These are phyloP conservation scores for Hirtodrosophila confusa DNA, from an alignment of 2,888 invertebrate species.

Conservation along the genomic window DNA sequence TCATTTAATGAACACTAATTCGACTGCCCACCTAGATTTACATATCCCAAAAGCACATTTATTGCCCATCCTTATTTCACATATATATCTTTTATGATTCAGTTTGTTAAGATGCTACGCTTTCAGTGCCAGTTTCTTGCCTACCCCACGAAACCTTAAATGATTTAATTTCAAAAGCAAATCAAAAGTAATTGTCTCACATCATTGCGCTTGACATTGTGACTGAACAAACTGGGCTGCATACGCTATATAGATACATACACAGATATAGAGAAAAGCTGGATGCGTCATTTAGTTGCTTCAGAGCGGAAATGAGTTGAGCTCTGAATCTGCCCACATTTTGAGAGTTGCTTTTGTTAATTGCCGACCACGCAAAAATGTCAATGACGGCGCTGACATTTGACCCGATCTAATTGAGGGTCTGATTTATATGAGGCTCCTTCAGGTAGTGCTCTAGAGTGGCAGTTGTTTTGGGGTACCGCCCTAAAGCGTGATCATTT, in stretches of 20 bases:
- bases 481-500: slow-evolving; percentile 38
- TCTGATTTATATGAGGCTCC: slow-evolving; percentile 20
- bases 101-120: neutral
- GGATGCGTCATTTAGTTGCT: slow-evolving; percentile 18
- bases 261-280: slow-evolving; percentile 12
- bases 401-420: slow-evolving; percentile 56
- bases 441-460: neutral
- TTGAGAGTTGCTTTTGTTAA: slow-evolving; percentile 41
- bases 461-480: slow-evolving; percentile 10
- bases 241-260: slow-evolving; percentile 28
- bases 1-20: neutral
- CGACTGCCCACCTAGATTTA: too few species aligned
- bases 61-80: too few species aligned
- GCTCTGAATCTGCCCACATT: slow-evolving; percentile 33
- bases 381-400: slow-evolving; percentile 47
- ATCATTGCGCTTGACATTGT: slow-evolving; percentile 78
- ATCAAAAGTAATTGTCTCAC: slow-evolving; percentile 72
- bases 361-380: slow-evolving; percentile 60
- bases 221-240: slow-evolving; percentile 10
- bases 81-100: too few species aligned
- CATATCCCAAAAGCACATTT: too few species aligned
- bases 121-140: neutral
- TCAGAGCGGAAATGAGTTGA: slow-evolving; percentile 66
- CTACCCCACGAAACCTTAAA: slow-evolving; percentile 23
- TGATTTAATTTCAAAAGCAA: slow-evolving; percentile 60